Evolutionary conservation across 2,113 vertebrate species (phyloP).

Genomic region (Ciconia stormi): DNA sequence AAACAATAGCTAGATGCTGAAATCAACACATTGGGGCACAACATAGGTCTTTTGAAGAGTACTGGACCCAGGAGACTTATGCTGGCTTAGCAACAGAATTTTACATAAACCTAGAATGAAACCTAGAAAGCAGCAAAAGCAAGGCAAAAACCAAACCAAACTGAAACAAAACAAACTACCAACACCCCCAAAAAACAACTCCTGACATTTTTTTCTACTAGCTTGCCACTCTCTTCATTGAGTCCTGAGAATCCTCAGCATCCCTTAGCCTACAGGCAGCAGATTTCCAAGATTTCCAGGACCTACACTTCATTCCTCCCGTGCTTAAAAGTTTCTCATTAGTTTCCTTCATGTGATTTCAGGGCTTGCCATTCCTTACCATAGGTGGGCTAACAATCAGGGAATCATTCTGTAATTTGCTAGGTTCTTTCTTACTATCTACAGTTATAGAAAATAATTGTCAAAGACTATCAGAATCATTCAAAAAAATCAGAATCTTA

Average conservation of each 20-base stretch:
- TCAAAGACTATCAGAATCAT: neutral
- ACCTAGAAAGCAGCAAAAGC: neutral
- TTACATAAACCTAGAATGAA: neutral
- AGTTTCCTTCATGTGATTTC: neutral
- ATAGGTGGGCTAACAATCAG: neutral
- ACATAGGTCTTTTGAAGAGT: neutral
- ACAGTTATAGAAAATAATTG: neutral
- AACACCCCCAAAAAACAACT: fast-evolving
- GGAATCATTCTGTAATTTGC: neutral
- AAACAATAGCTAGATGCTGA: neutral
- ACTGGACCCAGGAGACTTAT: neutral
- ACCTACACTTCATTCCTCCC: neutral
- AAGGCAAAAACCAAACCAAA: neutral
- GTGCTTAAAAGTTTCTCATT: neutral
- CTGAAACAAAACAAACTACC: neutral
- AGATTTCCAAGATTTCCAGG: neutral
- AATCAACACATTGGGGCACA: neutral
- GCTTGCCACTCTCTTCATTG: neutral
- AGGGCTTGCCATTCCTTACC: neutral
- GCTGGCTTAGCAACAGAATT: neutral
- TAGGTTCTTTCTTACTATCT: neutral
- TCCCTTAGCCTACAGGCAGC: neutral
- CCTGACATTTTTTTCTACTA: neutral
- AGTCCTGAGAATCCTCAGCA: neutral
- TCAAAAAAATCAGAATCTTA: neutral